Percentiles rank a stretch among this genome's conserved stretches.
Conservation (phyloP, 2,113 vertebrate species). For the Phalacrocorax carbo region DNA sequence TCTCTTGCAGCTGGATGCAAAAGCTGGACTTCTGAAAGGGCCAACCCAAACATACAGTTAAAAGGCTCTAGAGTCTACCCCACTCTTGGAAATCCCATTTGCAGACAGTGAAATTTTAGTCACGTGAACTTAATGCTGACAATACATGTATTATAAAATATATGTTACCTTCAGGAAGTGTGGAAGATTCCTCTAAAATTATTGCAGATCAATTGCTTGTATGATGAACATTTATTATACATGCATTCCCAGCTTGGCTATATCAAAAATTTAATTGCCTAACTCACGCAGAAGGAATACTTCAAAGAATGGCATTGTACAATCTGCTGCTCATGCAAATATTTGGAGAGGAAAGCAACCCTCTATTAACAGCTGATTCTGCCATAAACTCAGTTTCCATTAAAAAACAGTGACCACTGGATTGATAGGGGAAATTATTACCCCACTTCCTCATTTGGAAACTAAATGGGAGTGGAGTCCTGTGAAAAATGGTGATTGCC, state of each 20-base stretch:
- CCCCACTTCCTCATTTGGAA: not conserved
- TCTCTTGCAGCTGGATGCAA: not conserved
- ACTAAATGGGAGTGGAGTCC: not conserved
- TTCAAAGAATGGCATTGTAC: not conserved
- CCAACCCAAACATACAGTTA: not conserved
- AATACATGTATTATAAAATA: not conserved
- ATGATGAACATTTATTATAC: not conserved
- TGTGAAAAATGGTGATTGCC: not conserved
- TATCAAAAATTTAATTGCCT: not conserved
- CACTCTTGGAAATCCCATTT: not conserved
- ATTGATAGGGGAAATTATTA: not conserved
- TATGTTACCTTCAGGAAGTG: not conserved
- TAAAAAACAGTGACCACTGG: not conserved
- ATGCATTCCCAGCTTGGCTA: not conserved
- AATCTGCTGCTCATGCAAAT: not conserved
- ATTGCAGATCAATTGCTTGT: not conserved
- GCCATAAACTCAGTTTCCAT: not conserved
- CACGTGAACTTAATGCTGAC: not conserved
- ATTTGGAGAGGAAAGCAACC: not conserved
- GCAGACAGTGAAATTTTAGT: not conserved
- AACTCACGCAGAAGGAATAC: not conserved
- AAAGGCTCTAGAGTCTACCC: not conserved
- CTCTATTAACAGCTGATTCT: not conserved
- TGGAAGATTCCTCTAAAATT: not conserved
- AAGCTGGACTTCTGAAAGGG: not conserved